Evolutionary conservation across 2,113 vertebrate genomes (phyloP).

Genomic region (Himantopus leucocephalus): DNA sequence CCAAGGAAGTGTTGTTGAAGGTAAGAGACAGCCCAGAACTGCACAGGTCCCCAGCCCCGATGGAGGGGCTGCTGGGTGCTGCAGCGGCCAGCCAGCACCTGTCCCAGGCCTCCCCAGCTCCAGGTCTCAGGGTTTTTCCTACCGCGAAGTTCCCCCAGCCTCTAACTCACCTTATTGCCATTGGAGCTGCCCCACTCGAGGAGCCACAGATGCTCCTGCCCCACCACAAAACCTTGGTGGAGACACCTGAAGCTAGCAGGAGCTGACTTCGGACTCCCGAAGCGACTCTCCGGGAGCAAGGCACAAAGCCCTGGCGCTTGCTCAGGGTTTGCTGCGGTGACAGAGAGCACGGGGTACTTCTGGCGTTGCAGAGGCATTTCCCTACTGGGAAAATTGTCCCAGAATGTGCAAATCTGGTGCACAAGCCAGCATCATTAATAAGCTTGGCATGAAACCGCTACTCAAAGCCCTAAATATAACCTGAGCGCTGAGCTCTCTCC

Average conservation of each 20-base stretch:
- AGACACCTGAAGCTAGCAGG: not conserved
- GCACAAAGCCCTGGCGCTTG: not conserved
- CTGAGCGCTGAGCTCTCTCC: conserved; percentile 26
- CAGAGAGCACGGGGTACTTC: not conserved
- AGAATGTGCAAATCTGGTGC: conserved; percentile 39
- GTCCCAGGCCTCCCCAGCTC: not conserved
- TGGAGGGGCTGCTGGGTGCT: not conserved
- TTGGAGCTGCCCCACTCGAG: not conserved
- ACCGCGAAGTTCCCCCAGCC: not conserved
- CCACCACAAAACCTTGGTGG: not conserved
- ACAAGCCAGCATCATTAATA: conserved; percentile 53
- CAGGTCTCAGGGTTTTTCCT: not conserved
- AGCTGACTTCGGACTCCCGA: accelerated
- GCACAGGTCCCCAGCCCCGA: not conserved
- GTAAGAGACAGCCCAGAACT: not conserved
- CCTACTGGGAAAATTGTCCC: not conserved
- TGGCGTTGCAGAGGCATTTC: not conserved
- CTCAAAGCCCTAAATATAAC: conserved; percentile 70
- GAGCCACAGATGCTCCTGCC: not conserved
- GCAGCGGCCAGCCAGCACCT: not conserved
- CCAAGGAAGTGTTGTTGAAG: accelerated
- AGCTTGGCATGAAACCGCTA: conserved; percentile 34
- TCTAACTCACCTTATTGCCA: not conserved
- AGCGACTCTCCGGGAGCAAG: accelerated
- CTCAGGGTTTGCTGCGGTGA: not conserved